Evolutionary conservation across 1,140 invertebrate species (phyloP).

Genomic region (Callitettix versicolor): DNA sequence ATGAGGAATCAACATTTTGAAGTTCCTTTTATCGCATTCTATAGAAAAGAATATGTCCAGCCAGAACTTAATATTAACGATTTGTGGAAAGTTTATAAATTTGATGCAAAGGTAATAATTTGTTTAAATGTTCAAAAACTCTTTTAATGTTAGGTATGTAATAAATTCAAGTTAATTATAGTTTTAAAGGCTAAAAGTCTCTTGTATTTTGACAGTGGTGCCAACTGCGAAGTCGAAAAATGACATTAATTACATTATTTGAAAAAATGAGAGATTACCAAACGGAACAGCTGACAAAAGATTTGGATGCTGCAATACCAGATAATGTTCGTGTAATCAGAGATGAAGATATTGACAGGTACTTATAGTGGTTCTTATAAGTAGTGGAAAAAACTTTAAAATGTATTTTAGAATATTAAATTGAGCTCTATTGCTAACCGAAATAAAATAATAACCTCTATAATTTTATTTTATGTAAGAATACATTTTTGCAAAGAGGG

Average conservation of each 20-base stretch:
- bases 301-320: slow-evolving; percentile 71
- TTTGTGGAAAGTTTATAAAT: slow-evolving; percentile 94
- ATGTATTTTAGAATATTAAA: too few relatives aligned
- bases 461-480: too few relatives aligned
- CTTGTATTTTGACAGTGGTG: slow-evolving; percentile 59
- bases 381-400: too few relatives aligned
- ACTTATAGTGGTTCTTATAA: too few relatives aligned
- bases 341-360: slow-evolving; percentile 78
- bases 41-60: slow-evolving; percentile 94
- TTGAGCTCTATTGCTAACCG: too few relatives aligned
- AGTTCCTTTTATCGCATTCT: slow-evolving; percentile 97
- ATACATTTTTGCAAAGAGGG: too few relatives aligned
- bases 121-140: too few relatives aligned
- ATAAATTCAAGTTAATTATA: too few relatives aligned
- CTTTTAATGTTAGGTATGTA: too few relatives aligned
- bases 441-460: too few relatives aligned
- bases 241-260: slow-evolving; percentile 70
- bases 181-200: too few relatives aligned
- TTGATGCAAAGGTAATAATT: slow-evolving; percentile 82
- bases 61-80: slow-evolving; percentile 92
- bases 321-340: slow-evolving; percentile 72
- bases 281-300: slow-evolving; percentile 68
- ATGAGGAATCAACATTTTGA: slow-evolving; percentile 92
- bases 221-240: slow-evolving; percentile 77
- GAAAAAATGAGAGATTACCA: slow-evolving; percentile 91